A percentile compares a stretch with the other conserved stretches of the same genome.
phyloP scores from a whole-genome alignment of 2,797 vertebrate species.

The Allobates femoralis region DNA sequence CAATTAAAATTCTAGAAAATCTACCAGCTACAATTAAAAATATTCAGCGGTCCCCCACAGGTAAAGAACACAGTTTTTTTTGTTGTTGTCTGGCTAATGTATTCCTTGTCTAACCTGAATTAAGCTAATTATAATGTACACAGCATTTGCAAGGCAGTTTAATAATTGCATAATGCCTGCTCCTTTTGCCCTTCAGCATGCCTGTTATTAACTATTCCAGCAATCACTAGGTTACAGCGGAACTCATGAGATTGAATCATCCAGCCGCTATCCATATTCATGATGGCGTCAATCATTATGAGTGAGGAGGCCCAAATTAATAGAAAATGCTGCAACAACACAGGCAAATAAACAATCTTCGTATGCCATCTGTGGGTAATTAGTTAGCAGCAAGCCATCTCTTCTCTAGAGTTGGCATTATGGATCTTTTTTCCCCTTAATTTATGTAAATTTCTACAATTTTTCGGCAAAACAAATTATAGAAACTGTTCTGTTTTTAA shows the following conservation, averaged over 20 bases:
- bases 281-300: conserved; percentile 63
- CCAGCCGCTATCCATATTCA: conserved; percentile 58
- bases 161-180: background rate
- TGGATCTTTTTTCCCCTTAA: conserved; percentile 55
- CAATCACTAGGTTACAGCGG: conserved; percentile 31
- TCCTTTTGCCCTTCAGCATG: conserved; percentile 44
- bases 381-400: conserved; percentile 61
- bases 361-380: conserved; percentile 60
- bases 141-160: background rate
- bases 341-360: conserved; percentile 62
- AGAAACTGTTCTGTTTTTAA: conserved; percentile 58
- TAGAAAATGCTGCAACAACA: conserved; percentile 59
- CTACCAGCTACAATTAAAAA: background rate
- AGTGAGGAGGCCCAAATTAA: conserved; percentile 61
- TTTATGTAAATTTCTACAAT: conserved; percentile 56
- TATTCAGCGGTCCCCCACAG: background rate
- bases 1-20: background rate
- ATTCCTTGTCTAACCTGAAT: background rate
- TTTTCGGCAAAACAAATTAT: conserved; percentile 64
- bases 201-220: conserved; percentile 30
- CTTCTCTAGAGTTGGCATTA: conserved; percentile 54
- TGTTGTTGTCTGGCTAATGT: background rate
- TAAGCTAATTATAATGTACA: background rate
- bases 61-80: background rate
- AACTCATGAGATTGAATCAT: conserved; percentile 49